Percentiles rank a stretch among this genome's conserved stretches.
Conservation (phyloP, 2,888 invertebrate species). For the Netelia virgata region DNA sequence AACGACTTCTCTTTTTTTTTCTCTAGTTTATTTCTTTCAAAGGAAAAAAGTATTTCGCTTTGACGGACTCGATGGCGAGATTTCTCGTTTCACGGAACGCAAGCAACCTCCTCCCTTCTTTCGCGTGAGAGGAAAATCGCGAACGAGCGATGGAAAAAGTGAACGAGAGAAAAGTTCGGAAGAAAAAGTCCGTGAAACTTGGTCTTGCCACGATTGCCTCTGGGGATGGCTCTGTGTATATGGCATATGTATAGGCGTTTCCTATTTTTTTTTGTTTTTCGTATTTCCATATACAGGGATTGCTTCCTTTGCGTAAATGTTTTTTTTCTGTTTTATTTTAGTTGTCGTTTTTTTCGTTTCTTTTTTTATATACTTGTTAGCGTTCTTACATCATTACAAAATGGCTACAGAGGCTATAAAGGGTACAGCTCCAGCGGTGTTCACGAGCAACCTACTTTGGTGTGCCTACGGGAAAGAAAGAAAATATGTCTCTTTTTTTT, state of each 20-base stretch:
- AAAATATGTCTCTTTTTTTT: conserved; percentile 65
- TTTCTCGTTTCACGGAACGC: conserved; percentile 45
- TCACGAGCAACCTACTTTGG: conserved; percentile 84
- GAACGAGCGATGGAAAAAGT: background rate
- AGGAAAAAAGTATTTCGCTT: background rate
- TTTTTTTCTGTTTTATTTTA: conserved; percentile 19
- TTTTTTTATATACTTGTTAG: conserved; percentile 59
- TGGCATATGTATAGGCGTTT: conserved; percentile 28
- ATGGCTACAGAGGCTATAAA: conserved; percentile 78
- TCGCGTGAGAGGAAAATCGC: background rate
- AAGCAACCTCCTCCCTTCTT: background rate
- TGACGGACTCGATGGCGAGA: conserved; percentile 20
- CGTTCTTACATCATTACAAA: conserved; percentile 73
- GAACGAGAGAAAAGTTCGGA: conserved; percentile 11
- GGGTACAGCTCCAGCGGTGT: conserved; percentile 82
- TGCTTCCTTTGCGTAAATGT: conserved; percentile 12
- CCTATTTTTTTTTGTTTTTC: conserved; percentile 28
- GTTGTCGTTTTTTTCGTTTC: conserved; percentile 54
- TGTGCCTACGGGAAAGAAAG: conserved; percentile 83
- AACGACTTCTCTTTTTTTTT: background rate
- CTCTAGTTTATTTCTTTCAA: conserved; percentile 15
- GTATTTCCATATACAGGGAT: conserved; percentile 28
- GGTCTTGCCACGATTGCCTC: conserved; percentile 32
- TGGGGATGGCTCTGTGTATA: conserved; percentile 6
- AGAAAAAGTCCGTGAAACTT: conserved; percentile 40